These are phyloP conservation scores for Mobula birostris DNA, from an alignment of 2,113 vertebrate species.

Conservation along the genomic window DNA sequence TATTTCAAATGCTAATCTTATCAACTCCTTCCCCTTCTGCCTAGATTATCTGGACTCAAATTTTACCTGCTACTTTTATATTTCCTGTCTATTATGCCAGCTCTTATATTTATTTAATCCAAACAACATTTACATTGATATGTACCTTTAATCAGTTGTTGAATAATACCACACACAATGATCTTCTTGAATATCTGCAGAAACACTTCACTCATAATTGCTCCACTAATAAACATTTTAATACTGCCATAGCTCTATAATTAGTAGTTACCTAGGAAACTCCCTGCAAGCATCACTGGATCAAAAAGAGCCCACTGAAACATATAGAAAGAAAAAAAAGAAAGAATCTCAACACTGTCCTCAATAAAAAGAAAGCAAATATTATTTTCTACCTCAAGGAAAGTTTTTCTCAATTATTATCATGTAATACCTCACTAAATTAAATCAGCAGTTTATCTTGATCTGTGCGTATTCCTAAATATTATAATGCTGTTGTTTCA, in stretches of 20 bases:
- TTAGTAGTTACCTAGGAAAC: slow-evolving; percentile 11
- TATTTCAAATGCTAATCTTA: not conserved
- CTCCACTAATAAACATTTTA: not conserved
- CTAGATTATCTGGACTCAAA: not conserved
- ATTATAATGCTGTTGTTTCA: not conserved
- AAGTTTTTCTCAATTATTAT: not conserved
- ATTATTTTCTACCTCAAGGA: not conserved
- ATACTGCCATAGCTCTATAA: not conserved
- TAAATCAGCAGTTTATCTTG: not conserved
- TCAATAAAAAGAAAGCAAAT: not conserved
- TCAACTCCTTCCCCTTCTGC: not conserved
- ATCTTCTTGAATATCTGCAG: not conserved
- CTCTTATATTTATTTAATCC: not conserved
- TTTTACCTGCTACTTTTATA: not conserved
- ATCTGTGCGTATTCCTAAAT: not conserved
- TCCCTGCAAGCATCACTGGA: not conserved
- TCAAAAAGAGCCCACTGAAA: not conserved
- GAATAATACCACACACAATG: not conserved
- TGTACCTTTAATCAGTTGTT: not conserved
- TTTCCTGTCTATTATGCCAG: not conserved
- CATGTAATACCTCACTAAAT: not conserved
- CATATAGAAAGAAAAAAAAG: not conserved
- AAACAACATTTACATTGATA: not conserved
- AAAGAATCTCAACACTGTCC: not conserved
- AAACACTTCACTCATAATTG: not conserved